phyloP scores from a whole-genome alignment of 2,797 vertebrate genomes.

The Lerista edwardsae region DNA sequence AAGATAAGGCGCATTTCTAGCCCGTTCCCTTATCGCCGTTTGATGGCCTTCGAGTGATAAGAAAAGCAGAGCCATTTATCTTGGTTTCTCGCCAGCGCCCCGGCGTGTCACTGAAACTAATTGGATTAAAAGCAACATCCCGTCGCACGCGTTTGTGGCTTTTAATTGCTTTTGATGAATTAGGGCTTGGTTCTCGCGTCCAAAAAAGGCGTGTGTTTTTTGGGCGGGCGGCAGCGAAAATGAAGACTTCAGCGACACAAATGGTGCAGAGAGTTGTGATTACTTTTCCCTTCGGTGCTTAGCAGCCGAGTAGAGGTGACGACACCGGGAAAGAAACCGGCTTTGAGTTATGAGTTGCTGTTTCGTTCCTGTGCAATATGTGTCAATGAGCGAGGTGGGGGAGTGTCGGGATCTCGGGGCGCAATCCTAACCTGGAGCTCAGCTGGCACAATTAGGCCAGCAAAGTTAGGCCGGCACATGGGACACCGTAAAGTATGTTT shows the following conservation, averaged over 20 bases:
- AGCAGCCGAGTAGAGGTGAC: conserved; percentile 18
- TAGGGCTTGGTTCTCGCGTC: conserved; percentile 5
- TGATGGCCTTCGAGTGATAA: conserved; percentile 16
- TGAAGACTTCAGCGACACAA: fast-evolving
- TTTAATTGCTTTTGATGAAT: conserved; percentile 53
- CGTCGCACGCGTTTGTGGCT: not conserved
- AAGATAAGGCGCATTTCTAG: not conserved
- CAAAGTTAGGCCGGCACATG: no score
- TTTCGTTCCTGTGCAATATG: conserved; percentile 36
- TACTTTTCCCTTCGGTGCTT: not conserved
- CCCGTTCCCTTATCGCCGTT: conserved; percentile 30
- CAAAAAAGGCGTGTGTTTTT: not conserved
- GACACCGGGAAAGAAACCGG: conserved; percentile 23
- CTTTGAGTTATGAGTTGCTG: conserved; percentile 40
- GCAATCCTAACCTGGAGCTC: no score
- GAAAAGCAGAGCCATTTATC: conserved; percentile 40
- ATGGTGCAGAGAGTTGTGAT: not conserved
- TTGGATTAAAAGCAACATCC: conserved; percentile 59
- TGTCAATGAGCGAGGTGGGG: not conserved
- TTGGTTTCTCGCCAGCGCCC: not conserved
- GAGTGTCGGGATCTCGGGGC: no score
- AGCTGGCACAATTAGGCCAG: no score
- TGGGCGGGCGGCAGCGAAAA: not conserved
- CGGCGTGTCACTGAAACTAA: conserved; percentile 45
- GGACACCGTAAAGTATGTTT: no score